These are phyloP conservation scores for Onychorhynchus coronatus DNA, from an alignment of 2,113 vertebrate species.

Conservation along the genomic window DNA sequence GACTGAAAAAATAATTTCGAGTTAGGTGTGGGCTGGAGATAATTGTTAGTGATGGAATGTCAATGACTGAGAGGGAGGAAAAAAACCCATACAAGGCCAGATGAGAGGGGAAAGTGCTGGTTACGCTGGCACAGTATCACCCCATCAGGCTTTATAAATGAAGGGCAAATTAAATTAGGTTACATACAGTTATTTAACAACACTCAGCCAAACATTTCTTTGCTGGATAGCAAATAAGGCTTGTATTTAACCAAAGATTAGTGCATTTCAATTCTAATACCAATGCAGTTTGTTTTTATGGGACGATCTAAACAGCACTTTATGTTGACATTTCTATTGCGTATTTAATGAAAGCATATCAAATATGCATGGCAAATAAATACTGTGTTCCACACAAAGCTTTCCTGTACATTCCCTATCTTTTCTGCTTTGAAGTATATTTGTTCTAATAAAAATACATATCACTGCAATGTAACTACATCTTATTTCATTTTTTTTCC, in stretches of 20 bases:
- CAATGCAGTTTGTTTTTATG: conserved; percentile 72
- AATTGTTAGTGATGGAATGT: conserved; percentile 57
- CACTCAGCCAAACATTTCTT: conserved; percentile 68
- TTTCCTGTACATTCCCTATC: conserved; percentile 18
- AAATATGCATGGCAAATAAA: conserved; percentile 82
- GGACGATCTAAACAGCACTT: conserved; percentile 74
- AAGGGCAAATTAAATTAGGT: conserved; percentile 74
- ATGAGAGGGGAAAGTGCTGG: conserved; percentile 12
- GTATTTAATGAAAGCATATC: conserved; percentile 76
- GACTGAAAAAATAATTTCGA: conserved; percentile 44
- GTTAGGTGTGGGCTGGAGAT: conserved; percentile 48
- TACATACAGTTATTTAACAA: conserved; percentile 75
- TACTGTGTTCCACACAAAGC: conserved; percentile 68
- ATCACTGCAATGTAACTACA: conserved; percentile 54
- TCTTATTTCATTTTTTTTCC: conserved; percentile 56
- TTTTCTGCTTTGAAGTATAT: conserved; percentile 59
- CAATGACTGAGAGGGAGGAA: conserved; percentile 15
- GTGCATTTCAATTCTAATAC: conserved; percentile 62
- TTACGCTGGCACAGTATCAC: conserved; percentile 3
- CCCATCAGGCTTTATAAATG: conserved; percentile 58
- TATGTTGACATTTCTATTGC: conserved; percentile 80
- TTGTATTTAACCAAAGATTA: conserved; percentile 75
- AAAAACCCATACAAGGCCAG: neutral
- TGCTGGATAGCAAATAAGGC: conserved; percentile 65
- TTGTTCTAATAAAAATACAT: conserved; percentile 69